Percentiles rank a stretch among this genome's conserved stretches.
Conservation (phyloP, 2,888 invertebrate species). For the Cordilura impudica region DNA sequence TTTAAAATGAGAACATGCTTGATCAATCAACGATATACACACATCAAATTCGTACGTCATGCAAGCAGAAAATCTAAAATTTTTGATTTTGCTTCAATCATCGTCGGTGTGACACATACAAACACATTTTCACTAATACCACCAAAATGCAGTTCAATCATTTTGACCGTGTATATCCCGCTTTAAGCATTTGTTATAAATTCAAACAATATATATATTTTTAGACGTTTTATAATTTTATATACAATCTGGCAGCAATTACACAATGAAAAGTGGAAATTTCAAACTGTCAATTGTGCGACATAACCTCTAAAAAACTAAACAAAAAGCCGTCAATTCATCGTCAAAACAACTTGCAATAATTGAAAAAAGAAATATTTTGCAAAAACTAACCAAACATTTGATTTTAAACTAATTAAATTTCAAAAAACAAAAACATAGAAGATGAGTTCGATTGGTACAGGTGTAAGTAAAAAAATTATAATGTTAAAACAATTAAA, state of each 20-base stretch:
- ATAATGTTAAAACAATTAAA: not conserved
- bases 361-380: conserved; percentile 51
- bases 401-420: conserved; percentile 11
- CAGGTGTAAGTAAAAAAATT: conserved; percentile 85
- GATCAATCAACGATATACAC: too few species aligned
- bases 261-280: conserved; percentile 69
- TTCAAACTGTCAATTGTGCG: conserved; percentile 55
- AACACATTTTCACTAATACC: too few species aligned
- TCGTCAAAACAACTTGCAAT: conserved; percentile 66
- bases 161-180: too few species aligned
- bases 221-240: not conserved
- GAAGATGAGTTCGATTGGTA: conserved; percentile 96
- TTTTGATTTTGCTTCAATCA: too few species aligned
- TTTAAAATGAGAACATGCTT: too few species aligned
- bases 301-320: conserved; percentile 64
- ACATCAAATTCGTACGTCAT: too few species aligned
- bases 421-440: conserved; percentile 14
- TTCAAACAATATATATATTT: too few species aligned
- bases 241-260: conserved; percentile 57
- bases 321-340: conserved; percentile 76
- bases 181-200: too few species aligned
- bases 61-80: too few species aligned
- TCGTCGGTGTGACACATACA: too few species aligned
- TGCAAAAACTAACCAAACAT: conserved; percentile 1
- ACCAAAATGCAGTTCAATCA: too few species aligned